Conservation (phyloP, 23 tunicate genomes). For the Diplosoma virens region DNA sequence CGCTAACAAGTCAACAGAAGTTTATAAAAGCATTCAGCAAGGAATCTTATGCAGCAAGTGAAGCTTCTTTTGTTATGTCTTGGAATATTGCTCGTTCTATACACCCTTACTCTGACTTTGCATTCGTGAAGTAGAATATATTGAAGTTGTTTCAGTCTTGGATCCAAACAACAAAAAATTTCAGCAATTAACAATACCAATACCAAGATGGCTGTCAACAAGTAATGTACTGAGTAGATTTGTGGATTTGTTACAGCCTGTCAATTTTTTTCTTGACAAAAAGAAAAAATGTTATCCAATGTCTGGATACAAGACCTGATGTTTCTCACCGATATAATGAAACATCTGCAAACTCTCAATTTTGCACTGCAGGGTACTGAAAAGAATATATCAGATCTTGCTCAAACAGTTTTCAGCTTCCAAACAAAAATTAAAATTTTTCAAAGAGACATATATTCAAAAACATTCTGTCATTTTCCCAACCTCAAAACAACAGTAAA, state of each 20-base stretch:
- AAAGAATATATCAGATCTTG: conserved; percentile 37
- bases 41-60: conserved; percentile 43
- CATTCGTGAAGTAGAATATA: conserved; percentile 26
- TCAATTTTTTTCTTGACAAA: conserved; percentile 23
- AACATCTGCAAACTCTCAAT: conserved; percentile 38
- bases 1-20: conserved; percentile 42
- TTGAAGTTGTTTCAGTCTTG: conserved; percentile 6
- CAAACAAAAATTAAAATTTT: conserved; percentile 40
- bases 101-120: conserved; percentile 28
- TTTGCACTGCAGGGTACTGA: conserved; percentile 54
- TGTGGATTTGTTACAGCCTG: too few relatives aligned
- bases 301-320: conserved; percentile 43
- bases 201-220: conserved; percentile 48
- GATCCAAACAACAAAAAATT: conserved; percentile 34
- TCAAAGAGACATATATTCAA: conserved; percentile 37
- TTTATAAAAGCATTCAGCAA: conserved; percentile 32
- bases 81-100: conserved; percentile 34
- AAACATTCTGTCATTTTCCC: conserved; percentile 43
- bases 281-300: conserved; percentile 39
- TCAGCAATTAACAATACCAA: conserved; percentile 27
- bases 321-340: conserved; percentile 48
- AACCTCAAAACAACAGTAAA: too few relatives aligned
- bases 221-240: conserved; percentile 50
- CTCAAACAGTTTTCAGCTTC: conserved; percentile 32
- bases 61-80: conserved; percentile 38